Base-by-base conservation (phyloP, 2,113 vertebrate genomes). In the Pseudolaguvia tuberculata region DNA sequence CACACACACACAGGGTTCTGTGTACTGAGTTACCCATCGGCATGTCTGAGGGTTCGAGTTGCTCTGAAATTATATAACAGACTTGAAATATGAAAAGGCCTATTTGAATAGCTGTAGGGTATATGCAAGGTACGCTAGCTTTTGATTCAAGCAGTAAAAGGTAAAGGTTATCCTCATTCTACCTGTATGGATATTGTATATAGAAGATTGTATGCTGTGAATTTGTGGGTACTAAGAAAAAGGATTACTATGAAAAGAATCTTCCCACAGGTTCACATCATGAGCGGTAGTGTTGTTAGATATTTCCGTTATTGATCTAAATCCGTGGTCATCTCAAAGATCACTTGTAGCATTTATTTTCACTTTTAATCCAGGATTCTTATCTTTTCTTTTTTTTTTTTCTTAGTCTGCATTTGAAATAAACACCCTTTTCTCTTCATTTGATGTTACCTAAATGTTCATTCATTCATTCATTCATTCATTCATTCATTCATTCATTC, bases 361-460 rank as follows among this genome's bases (percentile, higher is more conserved):
- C 47, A 57, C 42, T 5, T 35, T 6, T 35, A 35, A 35, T 14
- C 31, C 13, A 55, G 29, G 25, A 69, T 39, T 23, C 15, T 45
- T 48, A 48, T 48, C 7, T 15, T 12, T 18, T 2, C 31, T 27
- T 50, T 59, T 21, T 50, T 75, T 29, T 55, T 17, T 1, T 29
- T 11, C 15, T 59, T 42, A 59, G n/a, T 42, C 55, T 51, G 55
- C 45, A 55, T 66, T 70, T 76, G 48, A 76, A 76, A 76, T 76
- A 14, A 70, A 21, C 75, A 47, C 47, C 61, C 70, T 76, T 52
- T 23, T 29, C 25, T 35, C 6, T 35, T 35, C 6, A 6, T 6
- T 35, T 35, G 3, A 35, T 35, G 31, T 35, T 35, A n/a, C n/a
- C n/a, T n/a, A n/a, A n/a, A n/a, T n/a, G n/a, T n/a, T n/a, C n/a